phyloP scores from a whole-genome alignment of 1,140 invertebrate species.

The Drosophila elegans region DNA sequence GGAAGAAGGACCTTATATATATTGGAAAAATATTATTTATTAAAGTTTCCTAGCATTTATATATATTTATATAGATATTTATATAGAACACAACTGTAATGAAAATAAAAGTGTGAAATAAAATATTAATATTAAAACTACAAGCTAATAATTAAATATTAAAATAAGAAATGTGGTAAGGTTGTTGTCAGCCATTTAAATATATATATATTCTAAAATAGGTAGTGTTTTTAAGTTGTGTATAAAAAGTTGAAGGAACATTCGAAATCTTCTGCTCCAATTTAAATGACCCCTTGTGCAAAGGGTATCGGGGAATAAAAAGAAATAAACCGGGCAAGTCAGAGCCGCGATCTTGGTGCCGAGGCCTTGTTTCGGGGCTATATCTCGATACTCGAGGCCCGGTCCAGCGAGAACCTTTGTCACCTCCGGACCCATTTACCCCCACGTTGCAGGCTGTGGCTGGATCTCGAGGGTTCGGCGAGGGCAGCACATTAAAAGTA shows the following conservation, averaged over 20 bases:
- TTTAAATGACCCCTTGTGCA: neutral
- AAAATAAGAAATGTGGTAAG: too few species aligned
- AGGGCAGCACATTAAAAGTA: conserved; percentile 84
- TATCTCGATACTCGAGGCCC: neutral
- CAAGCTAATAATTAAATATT: too few species aligned
- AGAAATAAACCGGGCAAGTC: conserved; percentile 4
- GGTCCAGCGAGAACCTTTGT: conserved; percentile 65
- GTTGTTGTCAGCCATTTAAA: neutral
- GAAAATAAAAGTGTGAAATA: too few species aligned
- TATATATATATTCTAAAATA: neutral
- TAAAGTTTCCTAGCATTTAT: neutral
- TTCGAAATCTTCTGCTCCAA: neutral
- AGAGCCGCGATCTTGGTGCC: conserved; percentile 1
- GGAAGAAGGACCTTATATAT: neutral
- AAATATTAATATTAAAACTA: too few species aligned
- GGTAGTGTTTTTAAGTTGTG: neutral
- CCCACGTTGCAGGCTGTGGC: conserved; percentile 29
- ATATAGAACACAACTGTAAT: too few species aligned
- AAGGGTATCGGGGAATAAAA: neutral
- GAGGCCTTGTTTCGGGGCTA: conserved; percentile 8
- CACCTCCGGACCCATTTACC: conserved; percentile 78
- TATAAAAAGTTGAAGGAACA: neutral
- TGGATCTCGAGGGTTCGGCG: conserved; percentile 16
- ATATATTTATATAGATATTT: neutral
- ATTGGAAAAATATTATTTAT: too few species aligned